Conservation (phyloP, 1,140 invertebrate genomes). For the Drosophila triauraria region DNA sequence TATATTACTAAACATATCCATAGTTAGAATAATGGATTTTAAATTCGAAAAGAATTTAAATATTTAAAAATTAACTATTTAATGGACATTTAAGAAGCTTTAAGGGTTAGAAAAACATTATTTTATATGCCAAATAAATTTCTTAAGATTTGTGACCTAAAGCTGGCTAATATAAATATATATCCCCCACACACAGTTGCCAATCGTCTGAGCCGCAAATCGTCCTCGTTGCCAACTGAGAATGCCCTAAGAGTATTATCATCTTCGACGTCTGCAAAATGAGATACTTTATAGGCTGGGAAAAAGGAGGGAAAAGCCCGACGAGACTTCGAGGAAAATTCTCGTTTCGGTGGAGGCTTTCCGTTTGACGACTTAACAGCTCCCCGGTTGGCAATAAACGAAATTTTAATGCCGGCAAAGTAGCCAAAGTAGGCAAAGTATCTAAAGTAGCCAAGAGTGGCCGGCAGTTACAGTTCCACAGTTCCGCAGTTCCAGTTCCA, state of each 20-base stretch:
- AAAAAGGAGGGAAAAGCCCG: background rate
- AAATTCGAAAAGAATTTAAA: background rate
- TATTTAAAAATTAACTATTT: background rate
- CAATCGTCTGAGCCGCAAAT: constrained; percentile 17
- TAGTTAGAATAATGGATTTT: too few relatives aligned
- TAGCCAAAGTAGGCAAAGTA: constrained; percentile 59
- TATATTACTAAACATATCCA: background rate
- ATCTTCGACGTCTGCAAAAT: constrained; percentile 20
- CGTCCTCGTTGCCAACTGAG: background rate
- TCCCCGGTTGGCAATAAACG: constrained; percentile 65
- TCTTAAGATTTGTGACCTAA: background rate
- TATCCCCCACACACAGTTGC: background rate
- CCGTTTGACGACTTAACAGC: constrained; percentile 58
- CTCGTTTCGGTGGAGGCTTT: constrained; percentile 18
- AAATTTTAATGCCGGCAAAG: constrained; percentile 60
- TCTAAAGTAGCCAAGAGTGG: constrained; percentile 46
- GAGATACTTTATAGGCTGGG: constrained; percentile 23
- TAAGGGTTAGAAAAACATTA: background rate
- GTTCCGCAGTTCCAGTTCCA: constrained; percentile 6
- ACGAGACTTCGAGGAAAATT: constrained; percentile 11
- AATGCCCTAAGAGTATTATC: constrained; percentile 38
- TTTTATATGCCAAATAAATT: background rate
- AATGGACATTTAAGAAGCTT: too few relatives aligned
- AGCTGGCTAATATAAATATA: constrained; percentile 5
- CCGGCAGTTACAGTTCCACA: constrained; percentile 30